phyloP scores from a whole-genome alignment of 2,888 invertebrate species.

The Scaptomyza tumidula region DNA sequence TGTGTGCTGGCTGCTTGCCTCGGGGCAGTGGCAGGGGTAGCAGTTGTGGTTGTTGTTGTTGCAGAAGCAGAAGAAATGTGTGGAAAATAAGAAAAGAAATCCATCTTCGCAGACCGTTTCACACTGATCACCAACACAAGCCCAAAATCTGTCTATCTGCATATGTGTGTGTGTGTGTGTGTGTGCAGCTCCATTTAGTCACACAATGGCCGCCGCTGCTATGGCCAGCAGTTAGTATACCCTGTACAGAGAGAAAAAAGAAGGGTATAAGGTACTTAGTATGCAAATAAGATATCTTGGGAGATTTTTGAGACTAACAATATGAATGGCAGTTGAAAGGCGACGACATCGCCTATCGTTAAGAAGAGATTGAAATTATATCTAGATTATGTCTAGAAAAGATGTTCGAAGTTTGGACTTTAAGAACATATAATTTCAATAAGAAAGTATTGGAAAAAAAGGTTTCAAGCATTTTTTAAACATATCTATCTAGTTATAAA shows the following conservation, averaged over 20 bases:
- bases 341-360: too few relatives aligned
- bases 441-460: too few relatives aligned
- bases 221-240: slow-evolving; percentile 33
- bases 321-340: too few relatives aligned
- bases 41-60: not conserved
- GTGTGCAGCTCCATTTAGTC: slow-evolving; percentile 60
- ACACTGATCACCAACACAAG: slow-evolving; percentile 64
- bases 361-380: not conserved
- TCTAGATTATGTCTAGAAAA: too few relatives aligned
- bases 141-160: slow-evolving; percentile 18
- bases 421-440: too few relatives aligned
- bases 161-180: slow-evolving; percentile 22
- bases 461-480: too few relatives aligned
- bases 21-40: not conserved
- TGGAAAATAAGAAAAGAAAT: slow-evolving; percentile 73
- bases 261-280: not conserved
- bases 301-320: too few relatives aligned
- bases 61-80: slow-evolving; percentile 43
- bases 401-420: too few relatives aligned
- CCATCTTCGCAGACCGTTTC: slow-evolving; percentile 76
- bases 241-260: not conserved
- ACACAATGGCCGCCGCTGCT: slow-evolving; percentile 58
- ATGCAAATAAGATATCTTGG: not conserved
- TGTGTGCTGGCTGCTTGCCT: slow-evolving; percentile 28
- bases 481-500: too few relatives aligned